A percentile compares a stretch with the other conserved stretches of the same genome.
These are phyloP conservation scores for Rhincodon typus DNA, from an alignment of 2,797 vertebrate species.

Conservation along the genomic window DNA sequence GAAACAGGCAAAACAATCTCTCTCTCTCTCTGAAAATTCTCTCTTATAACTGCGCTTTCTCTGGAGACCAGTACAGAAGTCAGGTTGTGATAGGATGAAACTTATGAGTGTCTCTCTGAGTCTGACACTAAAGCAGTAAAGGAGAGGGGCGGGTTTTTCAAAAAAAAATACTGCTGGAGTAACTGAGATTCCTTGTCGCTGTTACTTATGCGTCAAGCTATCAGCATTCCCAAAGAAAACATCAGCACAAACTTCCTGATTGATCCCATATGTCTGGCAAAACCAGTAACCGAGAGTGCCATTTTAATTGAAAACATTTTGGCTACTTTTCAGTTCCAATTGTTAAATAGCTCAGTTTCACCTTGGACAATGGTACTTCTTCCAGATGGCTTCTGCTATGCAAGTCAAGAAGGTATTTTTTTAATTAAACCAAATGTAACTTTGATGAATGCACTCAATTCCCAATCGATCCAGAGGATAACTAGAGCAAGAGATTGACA, in stretches of 20 bases:
- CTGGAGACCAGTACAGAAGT: neutral
- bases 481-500: constrained; percentile 19
- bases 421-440: neutral
- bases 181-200: constrained; percentile 66
- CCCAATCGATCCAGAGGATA: neutral
- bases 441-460: neutral
- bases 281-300: constrained; percentile 61
- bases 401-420: neutral
- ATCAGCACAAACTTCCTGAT: constrained; percentile 67
- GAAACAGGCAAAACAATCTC: neutral
- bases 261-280: constrained; percentile 71
- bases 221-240: constrained; percentile 73
- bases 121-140: constrained; percentile 40
- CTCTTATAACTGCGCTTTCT: constrained; percentile 1
- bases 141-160: constrained; percentile 59
- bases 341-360: neutral
- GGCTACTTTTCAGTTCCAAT: constrained; percentile 37
- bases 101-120: constrained; percentile 41
- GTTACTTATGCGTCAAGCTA: constrained; percentile 67
- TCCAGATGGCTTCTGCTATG: neutral
- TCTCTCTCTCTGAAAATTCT: neutral
- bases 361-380: neutral
- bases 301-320: constrained; percentile 65
- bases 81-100: constrained; percentile 26
- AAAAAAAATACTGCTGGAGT: constrained; percentile 46